Conservation (phyloP, 2,113 vertebrate species). For the Noctilio leporinus region DNA sequence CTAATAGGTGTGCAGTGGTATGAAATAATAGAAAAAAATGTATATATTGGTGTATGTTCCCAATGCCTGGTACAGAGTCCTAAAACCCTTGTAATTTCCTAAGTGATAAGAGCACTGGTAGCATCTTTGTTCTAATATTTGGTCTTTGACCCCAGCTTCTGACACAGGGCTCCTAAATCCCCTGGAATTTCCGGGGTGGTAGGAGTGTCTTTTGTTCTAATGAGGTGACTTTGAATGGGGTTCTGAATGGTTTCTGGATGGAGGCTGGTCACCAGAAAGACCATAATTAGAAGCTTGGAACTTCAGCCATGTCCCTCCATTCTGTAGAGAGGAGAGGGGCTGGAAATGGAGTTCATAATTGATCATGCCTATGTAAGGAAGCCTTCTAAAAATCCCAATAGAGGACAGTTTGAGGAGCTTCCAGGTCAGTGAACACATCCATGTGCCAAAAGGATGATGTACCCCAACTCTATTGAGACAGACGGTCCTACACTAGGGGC, state of each 20-base stretch:
- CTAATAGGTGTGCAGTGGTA: background rate
- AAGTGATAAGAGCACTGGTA: background rate
- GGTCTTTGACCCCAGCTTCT: background rate
- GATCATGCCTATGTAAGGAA: background rate
- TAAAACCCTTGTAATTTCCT: background rate
- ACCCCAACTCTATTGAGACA: background rate
- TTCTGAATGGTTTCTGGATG: background rate
- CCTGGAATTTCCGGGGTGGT: background rate
- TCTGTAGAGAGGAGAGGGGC: background rate
- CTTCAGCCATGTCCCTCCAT: background rate
- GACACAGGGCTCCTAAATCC: background rate
- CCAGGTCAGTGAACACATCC: background rate
- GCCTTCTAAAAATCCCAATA: background rate
- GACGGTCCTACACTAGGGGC: background rate
- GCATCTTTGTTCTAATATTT: slow-evolving; percentile 9
- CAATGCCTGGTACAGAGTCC: background rate
- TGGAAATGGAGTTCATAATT: background rate
- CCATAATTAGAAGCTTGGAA: background rate
- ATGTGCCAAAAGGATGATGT: background rate
- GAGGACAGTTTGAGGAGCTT: background rate
- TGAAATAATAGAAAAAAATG: background rate
- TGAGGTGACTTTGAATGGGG: background rate
- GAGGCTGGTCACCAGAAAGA: background rate
- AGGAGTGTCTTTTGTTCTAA: background rate
- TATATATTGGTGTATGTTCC: background rate